These are phyloP conservation scores for Penaeus vannamei DNA, from an alignment of 1,140 invertebrate species.

Conservation along the genomic window DNA sequence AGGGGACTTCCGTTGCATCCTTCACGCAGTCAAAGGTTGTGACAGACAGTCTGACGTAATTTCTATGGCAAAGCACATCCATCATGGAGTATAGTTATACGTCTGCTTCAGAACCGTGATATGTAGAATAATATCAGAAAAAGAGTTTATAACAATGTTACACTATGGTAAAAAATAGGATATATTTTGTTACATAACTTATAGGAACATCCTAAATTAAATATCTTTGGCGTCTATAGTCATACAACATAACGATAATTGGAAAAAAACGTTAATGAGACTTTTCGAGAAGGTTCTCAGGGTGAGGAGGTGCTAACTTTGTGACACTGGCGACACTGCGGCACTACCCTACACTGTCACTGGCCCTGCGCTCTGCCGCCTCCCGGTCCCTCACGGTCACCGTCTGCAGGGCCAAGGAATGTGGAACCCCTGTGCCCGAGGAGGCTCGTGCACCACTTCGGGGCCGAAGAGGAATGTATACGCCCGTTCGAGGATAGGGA, in stretches of 20 bases:
- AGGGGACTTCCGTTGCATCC: too few relatives aligned
- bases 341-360: slow-evolving; percentile 18
- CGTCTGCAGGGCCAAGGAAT: too few relatives aligned
- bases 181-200: slow-evolving; percentile 29
- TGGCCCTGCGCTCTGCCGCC: slow-evolving; percentile 7
- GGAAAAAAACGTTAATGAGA: not conserved
- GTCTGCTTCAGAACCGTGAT: slow-evolving; percentile 5
- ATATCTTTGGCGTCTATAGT: slow-evolving; percentile 57
- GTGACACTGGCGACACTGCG: slow-evolving; percentile 20
- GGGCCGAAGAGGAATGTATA: too few relatives aligned
- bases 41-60: too few relatives aligned
- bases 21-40: too few relatives aligned
- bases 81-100: slow-evolving; percentile 2
- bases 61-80: slow-evolving; percentile 13
- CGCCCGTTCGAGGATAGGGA: too few relatives aligned
- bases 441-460: too few relatives aligned
- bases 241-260: slow-evolving; percentile 21
- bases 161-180: not conserved
- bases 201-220: slow-evolving; percentile 60
- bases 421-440: too few relatives aligned
- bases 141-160: not conserved
- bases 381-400: not conserved
- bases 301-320: slow-evolving; percentile 2
- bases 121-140: slow-evolving; percentile 5
- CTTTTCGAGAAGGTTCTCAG: slow-evolving; percentile 20